A percentile compares a stretch with the other conserved stretches of the same genome.
These are phyloP conservation scores for Lithobates sylvaticus DNA, from an alignment of 2,797 vertebrate species.

Conservation along the genomic window DNA sequence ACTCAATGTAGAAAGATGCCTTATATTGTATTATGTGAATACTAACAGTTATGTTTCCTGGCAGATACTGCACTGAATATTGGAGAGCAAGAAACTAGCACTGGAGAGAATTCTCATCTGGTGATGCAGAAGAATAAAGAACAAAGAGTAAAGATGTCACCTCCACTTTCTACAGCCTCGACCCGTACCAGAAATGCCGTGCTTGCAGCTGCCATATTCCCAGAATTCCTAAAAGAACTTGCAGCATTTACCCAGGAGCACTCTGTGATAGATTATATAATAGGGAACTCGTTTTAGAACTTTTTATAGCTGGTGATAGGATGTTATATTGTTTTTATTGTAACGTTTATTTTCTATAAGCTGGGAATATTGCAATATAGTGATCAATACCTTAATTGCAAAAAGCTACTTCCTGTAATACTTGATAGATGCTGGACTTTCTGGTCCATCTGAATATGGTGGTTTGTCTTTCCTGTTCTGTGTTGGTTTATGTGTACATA, in stretches of 20 bases:
- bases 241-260: constrained; percentile 96
- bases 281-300: constrained; percentile 30
- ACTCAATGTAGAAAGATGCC: no score
- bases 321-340: constrained; percentile 62
- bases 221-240: constrained; percentile 97
- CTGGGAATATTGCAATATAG: not conserved
- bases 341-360: constrained; percentile 14
- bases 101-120: constrained; percentile 70
- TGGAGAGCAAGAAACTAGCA: constrained; percentile 66
- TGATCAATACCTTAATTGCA: not conserved
- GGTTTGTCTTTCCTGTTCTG: constrained; percentile 22
- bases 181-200: constrained; percentile 83
- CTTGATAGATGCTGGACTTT: constrained; percentile 46
- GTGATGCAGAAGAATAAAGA: constrained; percentile 74
- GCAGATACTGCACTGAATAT: constrained; percentile 74
- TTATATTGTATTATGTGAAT: no score
- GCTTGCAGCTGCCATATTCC: constrained; percentile 91
- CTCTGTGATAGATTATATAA: constrained; percentile 84
- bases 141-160: constrained; percentile 74
- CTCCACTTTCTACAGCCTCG: constrained; percentile 80
- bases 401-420: constrained; percentile 47
- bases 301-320: not conserved
- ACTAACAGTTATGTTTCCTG: constrained; percentile 33
- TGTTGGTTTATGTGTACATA: constrained; percentile 13
- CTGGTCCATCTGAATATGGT: constrained; percentile 18